Base-by-base conservation (phyloP, 2,113 vertebrate genomes). In the Apteryx owenii region DNA sequence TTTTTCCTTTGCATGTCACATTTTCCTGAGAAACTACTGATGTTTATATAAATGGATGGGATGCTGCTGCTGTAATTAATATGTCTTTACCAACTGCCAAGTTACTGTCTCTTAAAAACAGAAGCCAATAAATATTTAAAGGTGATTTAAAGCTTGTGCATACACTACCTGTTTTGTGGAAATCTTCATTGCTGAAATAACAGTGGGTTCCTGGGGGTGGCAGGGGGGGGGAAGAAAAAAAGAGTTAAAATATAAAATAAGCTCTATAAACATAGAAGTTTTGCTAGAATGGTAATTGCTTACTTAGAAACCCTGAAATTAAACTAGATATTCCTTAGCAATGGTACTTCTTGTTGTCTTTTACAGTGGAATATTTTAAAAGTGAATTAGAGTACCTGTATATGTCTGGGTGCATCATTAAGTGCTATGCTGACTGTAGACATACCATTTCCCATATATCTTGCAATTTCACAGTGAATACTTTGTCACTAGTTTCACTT, bases 121-220 rank as follows among this genome's bases (percentile, higher is more conserved):
- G 86, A 84, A 40, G 79, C 71, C 76, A 93, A 92, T 96, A 97
- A 93, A 96, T 96, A 95, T 90, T 91, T 90, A 73, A 84, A 97
- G 93, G 66, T 93, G 70, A 96, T 96, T 94, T 95, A 94, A 93
- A 77, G 48, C 60, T 93, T 95, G 78, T 92, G 58, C 88, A 85
- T 92, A 78, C 28, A 69, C 40, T 98, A 99, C 99, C 99, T 99
- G 99, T 95, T 99, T 99, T 26, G 99, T 99, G 65, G 99, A 99
- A 94, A 99, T 99, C 90, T 99, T 99, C 99, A 99, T 99, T 13
- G 99, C 99, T 89, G 98, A 99, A 95, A 99, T 99, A 95, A 98
- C 94, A 70, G 99, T 99, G 61, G 99, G 99, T 90, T 99, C 99
- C 99, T 99, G 93, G n/a, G 95, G 96, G 80, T 38, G 36, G 36